Base-by-base conservation (phyloP, 1,140 invertebrate genomes). In the Drosophila parvula region DNA sequence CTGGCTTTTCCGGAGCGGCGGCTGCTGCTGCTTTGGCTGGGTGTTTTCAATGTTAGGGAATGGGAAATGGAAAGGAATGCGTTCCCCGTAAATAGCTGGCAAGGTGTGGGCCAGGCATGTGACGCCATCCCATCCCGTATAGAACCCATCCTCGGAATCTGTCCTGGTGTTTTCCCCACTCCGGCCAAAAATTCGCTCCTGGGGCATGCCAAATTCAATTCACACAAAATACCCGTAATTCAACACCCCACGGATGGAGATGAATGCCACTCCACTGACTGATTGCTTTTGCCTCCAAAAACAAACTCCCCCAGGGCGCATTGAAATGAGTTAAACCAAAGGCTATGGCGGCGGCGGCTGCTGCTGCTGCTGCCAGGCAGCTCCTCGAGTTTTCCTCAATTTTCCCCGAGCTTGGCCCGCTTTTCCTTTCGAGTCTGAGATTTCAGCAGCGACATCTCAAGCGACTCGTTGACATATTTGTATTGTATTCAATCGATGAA, bases 401-500 rank as follows among this genome's bases (percentile, higher is more conserved):
- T 58, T 59, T 62, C 40, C 32, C 7, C 32, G 47, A 50, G 28
- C 41, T 50, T 38, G 57, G 51, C 59, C 11, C 40, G 36, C 30
- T 57, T 56, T 36, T 61, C 50, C 30, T 44, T 62, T 43, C 63
- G 50, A 57, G 79, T 78, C 84, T 68, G 84, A 88, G 82, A 86
- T 86, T 86, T 79, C 74, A 75, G 73, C 63, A 65, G 78, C 83
- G 79, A 88, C 83, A 89, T 88, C 84, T 88, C 84, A 88, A 88
- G 84, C 84, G 84, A 88, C 84, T 88, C 84, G 84, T 88, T 88
- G 84, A 88, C 84, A 88, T 88, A 88, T 88, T 88, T 89, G 84
- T 89, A 88, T 88, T 88, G 84, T 88, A 89, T 88, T 88, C 80
- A 88, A 88, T 88, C 84, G 84, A 89, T 88, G 84, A 89, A 88